phyloP scores from a whole-genome alignment of 1,140 invertebrate genomes.

The Dufourea novaeangliae region DNA sequence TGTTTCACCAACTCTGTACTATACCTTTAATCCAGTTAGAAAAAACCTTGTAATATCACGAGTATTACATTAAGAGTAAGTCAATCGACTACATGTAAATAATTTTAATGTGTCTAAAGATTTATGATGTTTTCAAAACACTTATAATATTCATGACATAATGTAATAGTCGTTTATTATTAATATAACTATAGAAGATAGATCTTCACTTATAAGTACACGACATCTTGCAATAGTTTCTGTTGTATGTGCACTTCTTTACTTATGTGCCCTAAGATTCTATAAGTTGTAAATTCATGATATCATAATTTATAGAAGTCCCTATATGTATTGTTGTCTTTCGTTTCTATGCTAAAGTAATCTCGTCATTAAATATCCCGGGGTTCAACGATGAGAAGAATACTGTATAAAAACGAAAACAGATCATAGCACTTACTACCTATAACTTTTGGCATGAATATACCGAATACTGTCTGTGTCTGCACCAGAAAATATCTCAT shows the following conservation, averaged over 20 bases:
- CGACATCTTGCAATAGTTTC: neutral
- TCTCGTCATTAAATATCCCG: conserved; percentile 34
- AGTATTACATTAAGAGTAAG: conserved; percentile 6
- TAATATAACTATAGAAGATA: conserved; percentile 13
- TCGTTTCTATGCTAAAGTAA: conserved; percentile 40
- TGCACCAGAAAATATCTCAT: conserved; percentile 24
- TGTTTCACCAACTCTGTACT: neutral
- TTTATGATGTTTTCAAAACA: neutral
- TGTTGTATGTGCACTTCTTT: neutral
- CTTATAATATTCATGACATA: neutral
- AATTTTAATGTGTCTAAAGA: neutral
- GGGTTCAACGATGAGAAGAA: conserved; percentile 1
- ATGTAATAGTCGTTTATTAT: conserved; percentile 12
- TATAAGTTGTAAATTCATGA: conserved; percentile 10
- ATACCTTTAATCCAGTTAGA: conserved; percentile 6
- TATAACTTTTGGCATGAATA: conserved; percentile 53
- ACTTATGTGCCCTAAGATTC: neutral
- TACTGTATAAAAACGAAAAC: conserved; percentile 48
- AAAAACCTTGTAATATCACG: conserved; percentile 8
- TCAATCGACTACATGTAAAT: neutral
- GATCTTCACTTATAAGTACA: neutral
- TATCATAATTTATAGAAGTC: neutral
- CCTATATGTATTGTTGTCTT: conserved; percentile 40
- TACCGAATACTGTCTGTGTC: conserved; percentile 53
- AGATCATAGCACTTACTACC: conserved; percentile 22